Evolutionary conservation across 2,113 vertebrate genomes (phyloP).

Genomic region (Cyprinus carpio): DNA sequence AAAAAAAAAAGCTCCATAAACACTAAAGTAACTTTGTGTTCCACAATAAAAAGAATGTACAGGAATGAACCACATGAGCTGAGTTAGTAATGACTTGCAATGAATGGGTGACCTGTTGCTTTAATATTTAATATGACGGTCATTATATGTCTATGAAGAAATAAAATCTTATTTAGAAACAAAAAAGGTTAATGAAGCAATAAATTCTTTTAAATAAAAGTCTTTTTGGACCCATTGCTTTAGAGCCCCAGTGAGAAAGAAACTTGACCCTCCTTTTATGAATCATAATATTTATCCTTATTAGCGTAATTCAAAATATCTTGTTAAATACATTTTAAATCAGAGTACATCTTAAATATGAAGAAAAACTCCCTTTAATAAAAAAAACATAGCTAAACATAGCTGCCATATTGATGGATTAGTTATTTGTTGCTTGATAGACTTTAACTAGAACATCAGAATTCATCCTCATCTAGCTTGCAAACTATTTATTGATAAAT

Average conservation of each 20-base stretch:
- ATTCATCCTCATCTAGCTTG: background rate
- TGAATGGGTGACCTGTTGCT: background rate
- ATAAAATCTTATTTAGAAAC: background rate
- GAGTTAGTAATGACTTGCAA: background rate
- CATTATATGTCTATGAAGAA: background rate
- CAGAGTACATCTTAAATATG: background rate
- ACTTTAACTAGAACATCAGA: background rate
- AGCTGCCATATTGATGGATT: background rate
- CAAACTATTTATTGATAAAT: background rate
- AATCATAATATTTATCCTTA: slow-evolving; percentile 9
- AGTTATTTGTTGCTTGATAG: background rate
- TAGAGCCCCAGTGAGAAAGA: background rate
- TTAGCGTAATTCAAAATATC: background rate
- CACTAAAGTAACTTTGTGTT: background rate
- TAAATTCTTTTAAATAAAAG: background rate
- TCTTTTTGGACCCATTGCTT: background rate
- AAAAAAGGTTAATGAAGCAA: background rate
- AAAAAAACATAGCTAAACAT: background rate
- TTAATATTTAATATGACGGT: background rate
- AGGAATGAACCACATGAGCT: background rate
- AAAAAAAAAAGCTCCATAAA: background rate
- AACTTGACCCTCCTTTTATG: slow-evolving; percentile 1
- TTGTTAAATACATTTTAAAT: background rate
- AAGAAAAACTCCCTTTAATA: background rate
- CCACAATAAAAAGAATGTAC: background rate